Percentiles rank a stretch among this genome's conserved stretches.
Evolutionary conservation across 2,113 vertebrate genomes (phyloP).

Genomic region (Sterna hirundo): DNA sequence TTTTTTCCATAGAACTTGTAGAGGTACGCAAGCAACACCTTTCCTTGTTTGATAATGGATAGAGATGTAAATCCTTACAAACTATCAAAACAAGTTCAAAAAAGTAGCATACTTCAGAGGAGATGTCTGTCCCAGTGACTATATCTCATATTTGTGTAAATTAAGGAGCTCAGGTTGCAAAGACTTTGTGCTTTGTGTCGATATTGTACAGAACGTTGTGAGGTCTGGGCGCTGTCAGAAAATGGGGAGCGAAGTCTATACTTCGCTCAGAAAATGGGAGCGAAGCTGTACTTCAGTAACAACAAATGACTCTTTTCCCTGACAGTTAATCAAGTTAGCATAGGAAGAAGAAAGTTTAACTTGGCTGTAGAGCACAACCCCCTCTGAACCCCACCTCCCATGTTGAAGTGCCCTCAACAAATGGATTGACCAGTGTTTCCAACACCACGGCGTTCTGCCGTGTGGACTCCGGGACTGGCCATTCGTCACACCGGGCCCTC

Average conservation of each 20-base stretch:
- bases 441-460: rapidly evolving
- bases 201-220: not conserved
- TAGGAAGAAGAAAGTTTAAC: not conserved
- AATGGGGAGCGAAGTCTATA: not conserved
- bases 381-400: rapidly evolving
- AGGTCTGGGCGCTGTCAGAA: not conserved
- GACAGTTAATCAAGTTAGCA: not conserved
- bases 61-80: not conserved
- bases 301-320: not conserved
- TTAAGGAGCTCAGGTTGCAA: not conserved
- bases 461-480: not conserved
- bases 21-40: not conserved
- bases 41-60: not conserved
- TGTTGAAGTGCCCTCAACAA: not conserved
- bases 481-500: not conserved
- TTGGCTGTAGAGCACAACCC: not conserved
- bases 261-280: not conserved
- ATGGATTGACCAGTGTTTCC: not conserved
- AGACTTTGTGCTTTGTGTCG: not conserved
- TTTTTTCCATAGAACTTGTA: not conserved
- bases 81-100: not conserved
- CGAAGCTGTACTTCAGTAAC: not conserved
- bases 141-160: rapidly evolving
- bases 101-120: not conserved
- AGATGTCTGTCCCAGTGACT: not conserved